Evolutionary conservation across 2,797 vertebrate species (phyloP), one percentile per base, ranked within the genome.

Genomic region (Anguilla pacifica): DNA sequence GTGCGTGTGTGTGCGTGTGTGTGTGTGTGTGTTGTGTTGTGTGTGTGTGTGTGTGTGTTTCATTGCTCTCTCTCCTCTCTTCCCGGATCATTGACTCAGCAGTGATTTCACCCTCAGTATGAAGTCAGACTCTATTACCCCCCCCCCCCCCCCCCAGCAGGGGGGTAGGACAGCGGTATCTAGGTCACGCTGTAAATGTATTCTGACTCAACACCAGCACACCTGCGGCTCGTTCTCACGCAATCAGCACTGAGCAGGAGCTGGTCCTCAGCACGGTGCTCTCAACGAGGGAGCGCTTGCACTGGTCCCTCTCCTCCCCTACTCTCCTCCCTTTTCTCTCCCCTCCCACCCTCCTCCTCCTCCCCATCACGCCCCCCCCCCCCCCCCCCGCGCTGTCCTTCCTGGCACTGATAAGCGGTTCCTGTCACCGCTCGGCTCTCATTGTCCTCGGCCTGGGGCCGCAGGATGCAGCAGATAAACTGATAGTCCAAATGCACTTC

Each of bases 81-180:
- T 59, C 55, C 19, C 7, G n/a, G 67, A 55, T 87, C 57, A 86
- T 90, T 90, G 88, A 92, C 87, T 92, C 91, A 89, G 88, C 85
- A 7, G 88, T 95, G 95, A 95, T 92, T 94, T 96, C 94, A 95
- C 92, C 93, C 92, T 72, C 88, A 79, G 86, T 22, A 93, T 95
- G 94, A 96, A 95, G 93, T 96, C 95, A 96, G 94, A 94, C 93
- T 96, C 89, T 67, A 91, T 95, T 94, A 95, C 91, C 92, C 92
- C 94, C 87, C 92, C 92, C 94, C 87, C 35, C 67, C 85, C 28
- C 85, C 51, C 88, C 61, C 87, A 88, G 89, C 89, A 88, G 86
- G 88, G 87, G 74, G 49, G 35, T 19, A 67, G 49, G 39, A 39
- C 25, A 89, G n/a, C 28, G 5, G 28, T 70, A 11, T 81, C 57